Conservation (phyloP, 2,888 invertebrate genomes). For the Plemyria rubiginata region DNA sequence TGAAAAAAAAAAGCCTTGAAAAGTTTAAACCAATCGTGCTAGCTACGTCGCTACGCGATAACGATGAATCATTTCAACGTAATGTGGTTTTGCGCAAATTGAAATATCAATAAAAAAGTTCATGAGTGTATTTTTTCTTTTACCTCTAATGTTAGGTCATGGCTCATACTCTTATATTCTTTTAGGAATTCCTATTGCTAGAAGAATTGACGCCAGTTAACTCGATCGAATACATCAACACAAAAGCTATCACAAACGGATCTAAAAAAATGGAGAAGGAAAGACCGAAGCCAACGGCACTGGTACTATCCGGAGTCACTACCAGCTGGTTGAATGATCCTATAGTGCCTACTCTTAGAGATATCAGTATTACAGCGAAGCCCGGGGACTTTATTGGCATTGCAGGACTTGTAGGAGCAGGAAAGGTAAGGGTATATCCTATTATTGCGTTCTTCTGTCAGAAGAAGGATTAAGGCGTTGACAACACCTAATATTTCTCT, state of each 20-base stretch:
- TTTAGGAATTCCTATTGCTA: constrained; percentile 73
- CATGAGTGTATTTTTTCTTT: neutral
- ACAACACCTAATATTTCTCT: no score
- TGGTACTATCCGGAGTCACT: constrained; percentile 71
- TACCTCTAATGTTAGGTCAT: neutral
- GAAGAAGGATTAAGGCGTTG: no score
- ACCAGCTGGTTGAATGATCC: constrained; percentile 73
- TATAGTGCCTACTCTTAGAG: constrained; percentile 83
- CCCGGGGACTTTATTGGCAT: constrained; percentile 87
- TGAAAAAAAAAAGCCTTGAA: no score
- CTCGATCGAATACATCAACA: constrained; percentile 49
- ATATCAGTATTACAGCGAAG: constrained; percentile 76
- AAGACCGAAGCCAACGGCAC: constrained; percentile 56
- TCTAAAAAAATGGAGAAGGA: constrained; percentile 56
- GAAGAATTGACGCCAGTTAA: constrained; percentile 68
- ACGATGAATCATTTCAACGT: neutral
- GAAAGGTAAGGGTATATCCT: constrained; percentile 81
- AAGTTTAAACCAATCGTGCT: neutral
- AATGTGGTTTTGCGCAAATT: neutral
- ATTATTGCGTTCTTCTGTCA: no score
- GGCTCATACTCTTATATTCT: constrained; percentile 19
- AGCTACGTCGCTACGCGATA: neutral
- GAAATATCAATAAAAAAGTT: neutral
- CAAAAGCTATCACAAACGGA: constrained; percentile 52
- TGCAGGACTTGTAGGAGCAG: constrained; percentile 91